Conservation (phyloP, 2,888 invertebrate species). For the Metellina segmentata region DNA sequence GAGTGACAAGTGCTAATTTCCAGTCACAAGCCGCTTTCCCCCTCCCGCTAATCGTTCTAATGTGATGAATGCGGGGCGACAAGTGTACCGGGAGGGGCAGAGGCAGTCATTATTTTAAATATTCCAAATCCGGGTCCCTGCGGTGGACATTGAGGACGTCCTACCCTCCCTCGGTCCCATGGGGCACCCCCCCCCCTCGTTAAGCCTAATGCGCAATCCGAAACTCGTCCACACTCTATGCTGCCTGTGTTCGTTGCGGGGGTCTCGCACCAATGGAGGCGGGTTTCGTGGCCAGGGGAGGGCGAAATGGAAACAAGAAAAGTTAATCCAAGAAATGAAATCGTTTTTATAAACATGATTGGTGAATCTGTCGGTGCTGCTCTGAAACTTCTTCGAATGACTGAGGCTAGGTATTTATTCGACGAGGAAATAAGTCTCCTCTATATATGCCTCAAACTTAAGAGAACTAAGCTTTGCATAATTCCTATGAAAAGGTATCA, state of each 20-base stretch:
- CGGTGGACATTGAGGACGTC: not conserved
- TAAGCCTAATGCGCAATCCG: slow-evolving; percentile 59
- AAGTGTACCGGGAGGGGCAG: too few relatives aligned
- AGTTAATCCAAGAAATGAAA: not conserved
- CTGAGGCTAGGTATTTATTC: too few relatives aligned
- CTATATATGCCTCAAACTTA: too few relatives aligned
- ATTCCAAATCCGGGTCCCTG: slow-evolving; percentile 1
- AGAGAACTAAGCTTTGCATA: too few relatives aligned
- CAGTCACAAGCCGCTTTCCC: not conserved
- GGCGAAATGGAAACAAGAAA: not conserved
- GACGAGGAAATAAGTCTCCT: too few relatives aligned
- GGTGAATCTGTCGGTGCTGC: not conserved
- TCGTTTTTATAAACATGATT: not conserved
- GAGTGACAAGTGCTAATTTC: too few relatives aligned
- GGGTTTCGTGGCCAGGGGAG: too few relatives aligned
- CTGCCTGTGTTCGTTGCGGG: not conserved
- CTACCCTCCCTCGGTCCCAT: slow-evolving; percentile 9
- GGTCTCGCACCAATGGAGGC: too few relatives aligned
- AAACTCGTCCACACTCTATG: slow-evolving; percentile 64
- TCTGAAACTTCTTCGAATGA: too few relatives aligned
- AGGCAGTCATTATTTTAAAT: slow-evolving; percentile 34
- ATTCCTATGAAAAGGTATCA: too few relatives aligned
- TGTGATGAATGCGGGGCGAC: not conserved
- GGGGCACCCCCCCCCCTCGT: slow-evolving; percentile 38
- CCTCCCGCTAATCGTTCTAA: not conserved